Evolutionary conservation across 30 jellyfish, hydroid and myxozoan species (phyloP).

Genomic region (Pelagia noctiluca): DNA sequence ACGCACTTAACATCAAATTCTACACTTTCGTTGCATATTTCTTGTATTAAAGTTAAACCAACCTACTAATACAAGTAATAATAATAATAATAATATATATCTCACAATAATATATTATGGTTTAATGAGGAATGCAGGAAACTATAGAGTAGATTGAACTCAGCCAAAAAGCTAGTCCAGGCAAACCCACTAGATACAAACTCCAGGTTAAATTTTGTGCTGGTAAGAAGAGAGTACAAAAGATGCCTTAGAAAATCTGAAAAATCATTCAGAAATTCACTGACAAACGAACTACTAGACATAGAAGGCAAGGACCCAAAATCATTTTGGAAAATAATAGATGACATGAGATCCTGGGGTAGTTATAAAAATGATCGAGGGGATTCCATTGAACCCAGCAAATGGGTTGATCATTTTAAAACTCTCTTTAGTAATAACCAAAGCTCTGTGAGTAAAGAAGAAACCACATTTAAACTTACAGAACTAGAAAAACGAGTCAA

Average conservation of each 20-base stretch:
- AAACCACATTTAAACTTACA: not conserved
- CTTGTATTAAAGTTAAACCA: no score
- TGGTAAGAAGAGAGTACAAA: not conserved
- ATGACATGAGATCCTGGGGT: conserved; percentile 26
- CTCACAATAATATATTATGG: not conserved
- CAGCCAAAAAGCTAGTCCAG: not conserved
- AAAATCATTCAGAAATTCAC: conserved; percentile 4
- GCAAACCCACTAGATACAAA: not conserved
- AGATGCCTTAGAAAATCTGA: not conserved
- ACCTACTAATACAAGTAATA: no score
- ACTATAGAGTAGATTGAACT: not conserved
- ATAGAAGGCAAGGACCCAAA: conserved; percentile 27
- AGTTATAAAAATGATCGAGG: conserved; percentile 8
- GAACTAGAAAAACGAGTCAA: not conserved
- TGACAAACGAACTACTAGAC: conserved; percentile 14
- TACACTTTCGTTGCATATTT: no score
- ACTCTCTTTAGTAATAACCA: conserved; percentile 1
- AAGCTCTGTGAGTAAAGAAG: not conserved
- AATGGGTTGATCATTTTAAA: conserved; percentile 24
- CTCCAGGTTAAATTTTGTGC: not conserved
- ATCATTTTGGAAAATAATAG: conserved; percentile 24
- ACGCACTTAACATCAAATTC: no score
- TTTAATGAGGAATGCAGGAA: not conserved
- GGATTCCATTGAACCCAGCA: conserved; percentile 9
- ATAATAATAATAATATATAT: not conserved